Conservation (phyloP, 2,888 invertebrate genomes). For the Drosophila falleni region DNA sequence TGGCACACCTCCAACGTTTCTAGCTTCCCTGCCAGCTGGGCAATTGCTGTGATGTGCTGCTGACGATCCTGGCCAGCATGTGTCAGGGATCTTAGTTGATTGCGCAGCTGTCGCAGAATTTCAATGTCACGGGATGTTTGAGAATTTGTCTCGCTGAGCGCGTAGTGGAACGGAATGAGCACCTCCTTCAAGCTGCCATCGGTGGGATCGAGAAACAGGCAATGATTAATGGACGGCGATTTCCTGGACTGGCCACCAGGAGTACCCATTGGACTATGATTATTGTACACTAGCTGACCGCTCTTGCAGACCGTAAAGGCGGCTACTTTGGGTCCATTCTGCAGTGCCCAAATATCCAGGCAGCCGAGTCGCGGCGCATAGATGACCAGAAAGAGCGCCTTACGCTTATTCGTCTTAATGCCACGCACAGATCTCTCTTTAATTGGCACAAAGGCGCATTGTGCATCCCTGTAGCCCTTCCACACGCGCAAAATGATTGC, state of each 20-base stretch:
- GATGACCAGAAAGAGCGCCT: constrained; percentile 93
- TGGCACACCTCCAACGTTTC: constrained; percentile 90
- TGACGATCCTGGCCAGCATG: constrained; percentile 87
- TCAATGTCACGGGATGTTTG: constrained; percentile 95
- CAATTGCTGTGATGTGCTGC: constrained; percentile 69
- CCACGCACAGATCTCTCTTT: constrained; percentile 87
- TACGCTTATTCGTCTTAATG: constrained; percentile 83
- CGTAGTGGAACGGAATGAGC: constrained; percentile 95
- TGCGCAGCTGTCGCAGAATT: constrained; percentile 91
- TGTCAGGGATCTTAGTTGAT: constrained; percentile 87
- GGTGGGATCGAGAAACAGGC: constrained; percentile 92
- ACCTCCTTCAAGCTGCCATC: constrained; percentile 93
- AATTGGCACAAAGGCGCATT: constrained; percentile 96
- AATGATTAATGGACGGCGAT: constrained; percentile 87
- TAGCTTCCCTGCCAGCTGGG: constrained; percentile 87
- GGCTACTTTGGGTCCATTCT: constrained; percentile 95
- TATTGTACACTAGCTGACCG: constrained; percentile 92
- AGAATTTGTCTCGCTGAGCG: constrained; percentile 94
- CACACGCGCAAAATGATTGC: constrained; percentile 94
- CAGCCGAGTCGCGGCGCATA: constrained; percentile 97
- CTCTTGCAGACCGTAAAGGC: constrained; percentile 95
- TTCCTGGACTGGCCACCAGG: constrained; percentile 82
- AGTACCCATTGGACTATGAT: constrained; percentile 90
- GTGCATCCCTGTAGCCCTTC: constrained; percentile 98
- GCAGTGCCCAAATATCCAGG: constrained; percentile 96